Base-by-base conservation (phyloP, 2,888 invertebrate species). In the Coenonympha glycerion region DNA sequence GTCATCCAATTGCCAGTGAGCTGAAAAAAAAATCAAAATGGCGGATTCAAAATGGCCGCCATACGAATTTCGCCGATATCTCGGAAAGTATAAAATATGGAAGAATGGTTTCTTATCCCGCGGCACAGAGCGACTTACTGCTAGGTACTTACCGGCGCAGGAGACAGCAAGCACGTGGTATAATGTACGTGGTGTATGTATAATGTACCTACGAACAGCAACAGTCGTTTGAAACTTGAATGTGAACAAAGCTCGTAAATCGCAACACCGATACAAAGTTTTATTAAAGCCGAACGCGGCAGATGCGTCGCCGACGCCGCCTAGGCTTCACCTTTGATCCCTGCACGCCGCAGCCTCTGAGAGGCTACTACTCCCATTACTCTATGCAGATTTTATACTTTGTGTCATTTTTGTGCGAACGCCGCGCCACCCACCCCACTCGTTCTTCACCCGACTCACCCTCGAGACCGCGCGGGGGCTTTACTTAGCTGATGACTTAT, bases 401-500 rank as follows among this genome's bases (percentile, higher is more conserved):
- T 81, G 82, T 80, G 80, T 79, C 82, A 82, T 85, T 83, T 83
- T 83, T 79, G 81, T 79, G 76, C 76, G 70, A 75, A 71, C 74
- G 71, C 70, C 73, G 69, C 68, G 58, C 57, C 52, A 55, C 54
- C 45, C 49, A 53, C 53, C 47, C 49, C 52, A 59, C 57, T 46
- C 42, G 40, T 58, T 48, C 61, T 44, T 44, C 59, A n/a, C n/a
- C n/a, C n/a, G n/a, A 47, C 61, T 52, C 51, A 56, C 56, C 47
- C 40, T 60, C 61, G 60, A 57, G 60, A 61, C 64, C 64, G 61
- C 60, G 62, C 64, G 66, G 61, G 65, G 62, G 64, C 62, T 64
- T 60, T 85, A 87, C 86, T 87, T 87, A 87, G 86, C 86, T 85
- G 86, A 87, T 87, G 86, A 87, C 86, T 87, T 87, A 87, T 87